Percentiles rank a stretch among this genome's conserved stretches.
Conservation (phyloP, 2,113 vertebrate genomes). For the Sterrhoptilus dennistouni region DNA sequence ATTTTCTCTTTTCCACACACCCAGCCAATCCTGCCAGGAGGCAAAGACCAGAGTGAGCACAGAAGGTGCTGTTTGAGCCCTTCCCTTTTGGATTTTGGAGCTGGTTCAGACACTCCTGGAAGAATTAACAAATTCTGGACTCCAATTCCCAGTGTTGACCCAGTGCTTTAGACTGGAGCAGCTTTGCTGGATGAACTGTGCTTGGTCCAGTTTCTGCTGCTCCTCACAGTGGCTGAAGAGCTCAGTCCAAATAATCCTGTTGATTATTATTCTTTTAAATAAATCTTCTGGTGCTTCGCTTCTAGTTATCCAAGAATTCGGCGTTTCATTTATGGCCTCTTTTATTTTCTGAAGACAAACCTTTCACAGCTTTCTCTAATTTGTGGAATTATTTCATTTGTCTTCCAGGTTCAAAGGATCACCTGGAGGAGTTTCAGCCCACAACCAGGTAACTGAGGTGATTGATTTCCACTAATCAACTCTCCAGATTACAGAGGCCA, state of each 20-base stretch:
- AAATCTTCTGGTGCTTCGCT: neutral
- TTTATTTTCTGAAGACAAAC: neutral
- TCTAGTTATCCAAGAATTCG: neutral
- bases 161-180: too few species aligned
- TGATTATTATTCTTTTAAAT: neutral
- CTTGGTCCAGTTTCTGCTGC: neutral
- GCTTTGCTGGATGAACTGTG: neutral
- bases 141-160: too few species aligned
- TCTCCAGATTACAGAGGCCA: neutral
- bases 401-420: neutral
- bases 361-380: neutral
- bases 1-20: neutral
- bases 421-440: neutral
- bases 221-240: neutral
- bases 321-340: neutral
- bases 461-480: neutral
- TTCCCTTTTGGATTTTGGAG: neutral
- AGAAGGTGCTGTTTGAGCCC: neutral
- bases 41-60: fast-evolving
- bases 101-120: too few species aligned
- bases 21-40: neutral
- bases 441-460: neutral
- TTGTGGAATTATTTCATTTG: neutral
- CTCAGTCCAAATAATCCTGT: neutral
- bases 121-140: too few species aligned